Base-by-base conservation (phyloP, 2,797 vertebrate genomes). In the Bucorvus abyssinicus region DNA sequence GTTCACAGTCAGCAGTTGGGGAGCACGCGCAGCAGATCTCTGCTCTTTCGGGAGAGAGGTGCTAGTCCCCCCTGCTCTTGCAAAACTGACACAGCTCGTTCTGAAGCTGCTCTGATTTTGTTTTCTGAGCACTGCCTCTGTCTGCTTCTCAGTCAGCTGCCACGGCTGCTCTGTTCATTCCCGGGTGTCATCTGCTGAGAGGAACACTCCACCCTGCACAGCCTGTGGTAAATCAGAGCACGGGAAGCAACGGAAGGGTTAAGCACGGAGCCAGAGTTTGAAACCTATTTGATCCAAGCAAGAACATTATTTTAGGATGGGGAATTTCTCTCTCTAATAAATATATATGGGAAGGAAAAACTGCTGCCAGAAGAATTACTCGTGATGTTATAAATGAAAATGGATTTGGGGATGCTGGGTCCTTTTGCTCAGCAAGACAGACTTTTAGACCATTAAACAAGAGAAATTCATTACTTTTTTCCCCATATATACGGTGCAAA, bases 341-440 rank as follows among this genome's bases (percentile, higher is more conserved):
- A 93, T 96, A 96, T 87, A 93, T 95, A 94, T 34, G 60, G 87
- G 87, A 93, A 83, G 73, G 49, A 85, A 92, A 94, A 93, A 63
- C 57, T 70, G 90, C 92, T 94, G 93, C 94, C 90, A 75, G 82
- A 84, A 91, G 92, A 91, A 97, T 89, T 93, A 93, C 92, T 94
- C 89, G 85, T 95, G 64, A 93, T 65, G 34, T 89, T 95, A 93
- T 71, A 97, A 96, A 95, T 78, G 87, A 94, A 94, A 97, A 97
- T 95, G 82, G 87, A 95, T 95, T 90, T 95, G 70, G 75, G 44
- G 89, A 87, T 49, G 44, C 34, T 87, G 81, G 27, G 36, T 23
- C 1, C 57, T 73, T 84, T 85, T 85, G 78, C 53, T 85, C 53
- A 91, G 57, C 4, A 4, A 85, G 64, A 89, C 59, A 90, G 94